phyloP scores from a whole-genome alignment of 2,113 vertebrate species.

The Atractosteus spatula region DNA sequence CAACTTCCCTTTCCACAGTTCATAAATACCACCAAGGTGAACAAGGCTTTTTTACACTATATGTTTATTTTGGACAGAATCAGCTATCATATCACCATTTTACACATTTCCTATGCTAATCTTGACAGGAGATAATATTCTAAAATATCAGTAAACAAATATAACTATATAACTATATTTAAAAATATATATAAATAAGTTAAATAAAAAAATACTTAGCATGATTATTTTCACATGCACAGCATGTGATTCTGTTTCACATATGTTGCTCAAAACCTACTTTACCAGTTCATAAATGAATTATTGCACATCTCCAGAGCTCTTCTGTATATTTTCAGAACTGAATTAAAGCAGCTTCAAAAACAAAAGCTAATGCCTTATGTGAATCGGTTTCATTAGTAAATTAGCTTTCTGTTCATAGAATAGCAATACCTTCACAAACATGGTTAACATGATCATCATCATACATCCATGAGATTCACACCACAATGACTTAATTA shows the following conservation, averaged over 20 bases:
- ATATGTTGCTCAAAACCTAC: background rate
- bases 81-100: background rate
- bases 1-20: background rate
- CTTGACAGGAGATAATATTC: background rate
- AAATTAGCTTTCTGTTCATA: background rate
- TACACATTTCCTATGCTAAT: background rate
- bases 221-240: background rate
- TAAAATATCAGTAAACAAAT: background rate
- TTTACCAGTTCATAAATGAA: background rate
- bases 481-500: background rate
- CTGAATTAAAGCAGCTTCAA: background rate
- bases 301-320: background rate
- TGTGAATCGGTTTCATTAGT: background rate
- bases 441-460: background rate
- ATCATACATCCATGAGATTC: background rate
- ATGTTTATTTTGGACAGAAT: background rate
- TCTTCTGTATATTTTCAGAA: background rate
- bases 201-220: no score
- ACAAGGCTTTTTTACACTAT: background rate
- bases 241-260: background rate
- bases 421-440: background rate
- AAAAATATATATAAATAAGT: no score
- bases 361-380: constrained; percentile 5
- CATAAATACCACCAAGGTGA: background rate
- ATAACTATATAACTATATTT: background rate